phyloP scores from a whole-genome alignment of 2,797 vertebrate genomes.

The Pitangus sulphuratus region DNA sequence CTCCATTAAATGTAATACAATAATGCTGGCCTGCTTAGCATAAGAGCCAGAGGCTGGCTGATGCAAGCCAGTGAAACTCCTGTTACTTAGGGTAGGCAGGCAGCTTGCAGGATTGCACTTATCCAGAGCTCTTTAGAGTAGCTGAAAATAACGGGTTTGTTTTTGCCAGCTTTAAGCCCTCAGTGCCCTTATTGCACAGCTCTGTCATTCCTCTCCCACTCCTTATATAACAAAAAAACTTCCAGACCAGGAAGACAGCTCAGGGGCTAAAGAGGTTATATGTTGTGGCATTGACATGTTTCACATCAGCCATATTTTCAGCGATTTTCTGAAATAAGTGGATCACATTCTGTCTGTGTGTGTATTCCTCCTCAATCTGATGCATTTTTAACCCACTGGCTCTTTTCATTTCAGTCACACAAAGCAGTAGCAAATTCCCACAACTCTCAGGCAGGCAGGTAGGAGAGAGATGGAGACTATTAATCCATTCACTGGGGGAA shows the following conservation, averaged over 20 bases:
- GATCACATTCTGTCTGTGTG: accelerated
- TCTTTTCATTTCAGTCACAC: neutral
- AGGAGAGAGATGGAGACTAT: neutral
- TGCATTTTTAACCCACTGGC: neutral
- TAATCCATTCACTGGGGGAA: neutral
- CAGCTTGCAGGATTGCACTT: neutral
- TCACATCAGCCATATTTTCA: neutral
- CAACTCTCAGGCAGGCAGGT: slow-evolving; percentile 9
- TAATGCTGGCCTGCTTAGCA: slow-evolving; percentile 7
- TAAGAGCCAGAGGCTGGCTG: neutral
- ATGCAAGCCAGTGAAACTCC: slow-evolving; percentile 69
- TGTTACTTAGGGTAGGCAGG: slow-evolving; percentile 18
- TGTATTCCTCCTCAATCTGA: neutral
- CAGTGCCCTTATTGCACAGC: neutral
- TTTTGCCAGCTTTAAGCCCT: slow-evolving; percentile 7
- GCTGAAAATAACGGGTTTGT: neutral
- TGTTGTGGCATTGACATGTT: neutral
- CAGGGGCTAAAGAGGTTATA: neutral
- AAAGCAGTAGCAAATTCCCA: slow-evolving; percentile 1
- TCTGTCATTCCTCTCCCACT: neutral
- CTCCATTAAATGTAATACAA: slow-evolving; percentile 42
- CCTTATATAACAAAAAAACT: neutral
- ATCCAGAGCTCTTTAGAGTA: slow-evolving; percentile 4
- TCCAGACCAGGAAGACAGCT: neutral
- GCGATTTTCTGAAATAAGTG: neutral